These are phyloP conservation scores for Drosophila trapezifrons DNA, from an alignment of 1,140 invertebrate genomes.

Conservation along the genomic window DNA sequence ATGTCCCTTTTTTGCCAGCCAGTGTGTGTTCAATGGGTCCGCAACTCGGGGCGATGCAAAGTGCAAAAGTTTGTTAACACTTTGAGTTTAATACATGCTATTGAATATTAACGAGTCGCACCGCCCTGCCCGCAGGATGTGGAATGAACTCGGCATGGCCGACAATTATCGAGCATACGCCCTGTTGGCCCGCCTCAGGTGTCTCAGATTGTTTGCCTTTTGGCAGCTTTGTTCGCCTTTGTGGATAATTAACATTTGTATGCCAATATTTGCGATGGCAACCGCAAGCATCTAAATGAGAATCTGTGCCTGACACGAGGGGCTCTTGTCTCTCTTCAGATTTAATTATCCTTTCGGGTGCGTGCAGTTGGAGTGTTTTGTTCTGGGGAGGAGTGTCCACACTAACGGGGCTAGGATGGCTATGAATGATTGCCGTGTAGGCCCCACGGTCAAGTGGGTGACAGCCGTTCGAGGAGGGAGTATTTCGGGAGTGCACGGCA, in stretches of 20 bases:
- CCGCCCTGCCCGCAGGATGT: too few relatives aligned
- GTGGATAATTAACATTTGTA: constrained; percentile 66
- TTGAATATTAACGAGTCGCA: constrained; percentile 41
- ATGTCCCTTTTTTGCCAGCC: constrained; percentile 16
- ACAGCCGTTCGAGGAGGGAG: neutral
- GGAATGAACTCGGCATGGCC: neutral
- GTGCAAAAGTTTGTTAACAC: constrained; percentile 66
- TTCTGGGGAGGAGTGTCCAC: constrained; percentile 8
- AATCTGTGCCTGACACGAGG: constrained; percentile 26
- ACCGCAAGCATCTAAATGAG: constrained; percentile 39
- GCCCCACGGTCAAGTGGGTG: constrained; percentile 4
- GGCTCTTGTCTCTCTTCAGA: constrained; percentile 9
- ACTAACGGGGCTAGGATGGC: constrained; percentile 9
- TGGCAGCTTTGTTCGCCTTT: constrained; percentile 8
- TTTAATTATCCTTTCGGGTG: constrained; percentile 42
- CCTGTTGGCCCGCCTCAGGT: constrained; percentile 7
- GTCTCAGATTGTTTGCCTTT: constrained; percentile 10
- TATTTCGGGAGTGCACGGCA: neutral
- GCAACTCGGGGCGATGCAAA: constrained; percentile 40
- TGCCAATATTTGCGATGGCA: constrained; percentile 59
- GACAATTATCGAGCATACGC: constrained; percentile 45
- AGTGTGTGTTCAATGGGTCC: constrained; percentile 17
- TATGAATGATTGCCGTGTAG: constrained; percentile 4
- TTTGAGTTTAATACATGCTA: constrained; percentile 54
- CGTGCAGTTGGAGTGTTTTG: neutral